Base-by-base conservation (phyloP, 2,113 vertebrate species). In the Dromas ardeola region DNA sequence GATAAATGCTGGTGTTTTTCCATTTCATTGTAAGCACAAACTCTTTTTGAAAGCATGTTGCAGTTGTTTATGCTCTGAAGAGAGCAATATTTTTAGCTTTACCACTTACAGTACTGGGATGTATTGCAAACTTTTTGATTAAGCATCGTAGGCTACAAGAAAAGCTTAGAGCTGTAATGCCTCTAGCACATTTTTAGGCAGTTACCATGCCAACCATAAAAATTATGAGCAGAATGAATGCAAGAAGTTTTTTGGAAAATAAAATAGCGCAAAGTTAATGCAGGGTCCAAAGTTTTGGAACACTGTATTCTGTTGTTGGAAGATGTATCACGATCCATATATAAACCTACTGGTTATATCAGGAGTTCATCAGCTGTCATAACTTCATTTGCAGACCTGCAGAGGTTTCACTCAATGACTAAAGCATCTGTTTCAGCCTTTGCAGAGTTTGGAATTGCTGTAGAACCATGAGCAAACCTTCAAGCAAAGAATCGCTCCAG, bases 51-150 rank as follows among this genome's bases (percentile, higher is more conserved):
- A 93, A 91, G 88, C 86, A 72, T 94, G 77, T 92, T 96, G 89
- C 91, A 94, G 88, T 97, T 97, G 97, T 97, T 97, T 97, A 93
- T 96, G 93, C 83, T 95, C 90, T 91, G 85, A 94, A 94, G 90
- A 94, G 66, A 93, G 83, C 90, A 97, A 95, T 97, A 97, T 97
- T 97, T 98, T 97, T 98, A 97, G 97, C 91, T 94, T 98, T 90
- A 78, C 81, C 93, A 91, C 96, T 98, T 97, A 95, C 55, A 96
- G 90, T 93, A 95, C 90, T 86, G 95, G 92, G 86, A 96, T 93
- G 91, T 96, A 97, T 96, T 96, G 96, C 95, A 98, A 98, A 98
- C 95, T 97, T 97, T 98, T 97, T 98, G 95, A 98, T 97, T 97
- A 98, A 98, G 94, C 91, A 95, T 93, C 87, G 70, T 78, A 94